phyloP scores from a whole-genome alignment of 2,113 vertebrate genomes.

The Nibea coibor region DNA sequence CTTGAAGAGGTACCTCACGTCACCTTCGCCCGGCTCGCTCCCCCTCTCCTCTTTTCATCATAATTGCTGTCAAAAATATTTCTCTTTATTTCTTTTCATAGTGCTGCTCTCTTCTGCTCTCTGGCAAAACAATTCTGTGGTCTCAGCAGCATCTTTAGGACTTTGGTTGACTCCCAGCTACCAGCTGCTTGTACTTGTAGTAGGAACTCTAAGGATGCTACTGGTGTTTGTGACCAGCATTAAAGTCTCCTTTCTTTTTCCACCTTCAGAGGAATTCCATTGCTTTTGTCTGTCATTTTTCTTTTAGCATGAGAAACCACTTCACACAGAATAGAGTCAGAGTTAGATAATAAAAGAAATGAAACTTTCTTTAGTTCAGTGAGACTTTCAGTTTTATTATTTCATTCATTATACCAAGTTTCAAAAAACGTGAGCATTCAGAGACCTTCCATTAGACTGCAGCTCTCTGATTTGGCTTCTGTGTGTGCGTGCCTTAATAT shows the following conservation, averaged over 20 bases:
- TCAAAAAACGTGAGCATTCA: background rate
- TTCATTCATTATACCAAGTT: background rate
- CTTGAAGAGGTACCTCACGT: conserved; percentile 21
- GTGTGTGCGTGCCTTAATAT: background rate
- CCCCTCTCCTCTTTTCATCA: background rate
- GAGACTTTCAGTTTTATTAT: background rate
- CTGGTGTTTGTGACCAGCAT: conserved; percentile 13
- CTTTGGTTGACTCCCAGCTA: background rate
- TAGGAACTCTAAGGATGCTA: background rate
- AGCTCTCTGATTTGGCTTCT: background rate
- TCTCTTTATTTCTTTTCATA: conserved; percentile 8
- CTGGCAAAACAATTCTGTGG: background rate
- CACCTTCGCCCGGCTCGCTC: background rate
- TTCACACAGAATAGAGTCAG: background rate
- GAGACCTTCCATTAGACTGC: background rate
- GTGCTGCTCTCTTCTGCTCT: background rate
- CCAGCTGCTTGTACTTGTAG: background rate
- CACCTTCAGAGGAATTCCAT: background rate
- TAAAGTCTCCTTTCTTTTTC: background rate
- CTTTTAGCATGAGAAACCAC: background rate
- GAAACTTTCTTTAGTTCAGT: background rate
- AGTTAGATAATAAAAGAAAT: background rate
- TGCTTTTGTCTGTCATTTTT: background rate
- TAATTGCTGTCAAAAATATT: conserved; percentile 27
- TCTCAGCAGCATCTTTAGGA: conserved; percentile 1